phyloP scores from a whole-genome alignment of 1,140 invertebrate species.

The Ceratitis capitata region DNA sequence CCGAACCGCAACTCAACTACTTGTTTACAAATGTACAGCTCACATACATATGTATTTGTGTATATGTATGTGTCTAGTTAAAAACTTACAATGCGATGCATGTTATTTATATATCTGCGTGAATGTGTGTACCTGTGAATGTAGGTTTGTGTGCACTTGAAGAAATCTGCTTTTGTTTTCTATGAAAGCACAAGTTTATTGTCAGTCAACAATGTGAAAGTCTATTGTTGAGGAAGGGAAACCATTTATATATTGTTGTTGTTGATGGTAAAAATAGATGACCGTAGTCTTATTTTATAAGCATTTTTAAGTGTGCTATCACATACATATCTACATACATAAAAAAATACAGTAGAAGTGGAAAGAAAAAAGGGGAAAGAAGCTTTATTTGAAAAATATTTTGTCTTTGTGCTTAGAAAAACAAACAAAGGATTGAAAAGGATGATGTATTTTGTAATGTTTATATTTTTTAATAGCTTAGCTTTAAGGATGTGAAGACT shows the following conservation, averaged over 20 bases:
- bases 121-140: too few species aligned
- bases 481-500: too few species aligned
- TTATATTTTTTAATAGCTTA: too few species aligned
- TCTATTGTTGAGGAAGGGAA: background rate
- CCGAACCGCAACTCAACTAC: background rate
- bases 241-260: background rate
- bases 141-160: background rate
- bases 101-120: too few species aligned
- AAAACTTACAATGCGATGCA: too few species aligned
- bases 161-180: background rate
- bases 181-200: background rate
- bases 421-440: too few species aligned
- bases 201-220: constrained; percentile 4
- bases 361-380: too few species aligned
- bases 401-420: too few species aligned
- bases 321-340: background rate
- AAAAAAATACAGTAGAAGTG: background rate
- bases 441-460: too few species aligned
- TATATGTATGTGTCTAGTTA: background rate
- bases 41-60: background rate
- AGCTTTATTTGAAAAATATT: too few species aligned
- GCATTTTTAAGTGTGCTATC: background rate
- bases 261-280: background rate
- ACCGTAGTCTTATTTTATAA: background rate
- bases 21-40: background rate